Base-by-base conservation (phyloP, 1,140 invertebrate genomes). In the Cydia strobilella region DNA sequence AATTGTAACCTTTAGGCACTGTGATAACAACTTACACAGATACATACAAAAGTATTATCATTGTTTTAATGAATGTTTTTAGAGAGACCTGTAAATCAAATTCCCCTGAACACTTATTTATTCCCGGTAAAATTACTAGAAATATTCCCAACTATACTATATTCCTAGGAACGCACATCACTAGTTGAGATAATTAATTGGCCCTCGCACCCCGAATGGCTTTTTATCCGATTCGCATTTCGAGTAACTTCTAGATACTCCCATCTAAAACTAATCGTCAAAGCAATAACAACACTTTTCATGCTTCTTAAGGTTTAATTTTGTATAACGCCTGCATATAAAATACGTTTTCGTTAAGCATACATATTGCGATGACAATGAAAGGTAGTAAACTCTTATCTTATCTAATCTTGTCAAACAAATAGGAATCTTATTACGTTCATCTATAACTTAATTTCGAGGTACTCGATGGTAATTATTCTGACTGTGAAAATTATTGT, bases 111-210 rank as follows among this genome's bases (percentile, higher is more conserved):
- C n/a, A n/a, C n/a, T n/a, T 39, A 39, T 39, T 39, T 39, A 39
- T 39, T 39, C 35, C 35, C 35, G 9, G 1, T 10, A 39, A 39
- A 39, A 39, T 10, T 39, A 39, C 35, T 39, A 39, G 35, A 39
- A 9, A 39, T 39, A 39, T 39, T 39, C 35, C 35, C 9, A 39
- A 39, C 9, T 39, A 10, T 39, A 10, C 15, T 18, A 59, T 23
- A 59, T 59, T 59, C 20, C 54, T 20, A 59, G 20, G 15, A 59
- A 9, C 0, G 10, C 54, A 59, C 54, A 59, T 59, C 54, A 59
- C 20, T 59, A 59, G 20, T 23, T n/a, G 2, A 3, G 54, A n/a
- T 69, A 69, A 69, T 69, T 69, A 69, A 69, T 39, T 69, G 65
- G 65, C 27, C 27, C 31, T 39, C 65, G 31, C 65, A 20, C 20